A percentile compares a stretch with the other conserved stretches of the same genome.
These are phyloP conservation scores for Cremastinae sp. DNA, from an alignment of 2,888 invertebrate genomes.

Conservation along the genomic window DNA sequence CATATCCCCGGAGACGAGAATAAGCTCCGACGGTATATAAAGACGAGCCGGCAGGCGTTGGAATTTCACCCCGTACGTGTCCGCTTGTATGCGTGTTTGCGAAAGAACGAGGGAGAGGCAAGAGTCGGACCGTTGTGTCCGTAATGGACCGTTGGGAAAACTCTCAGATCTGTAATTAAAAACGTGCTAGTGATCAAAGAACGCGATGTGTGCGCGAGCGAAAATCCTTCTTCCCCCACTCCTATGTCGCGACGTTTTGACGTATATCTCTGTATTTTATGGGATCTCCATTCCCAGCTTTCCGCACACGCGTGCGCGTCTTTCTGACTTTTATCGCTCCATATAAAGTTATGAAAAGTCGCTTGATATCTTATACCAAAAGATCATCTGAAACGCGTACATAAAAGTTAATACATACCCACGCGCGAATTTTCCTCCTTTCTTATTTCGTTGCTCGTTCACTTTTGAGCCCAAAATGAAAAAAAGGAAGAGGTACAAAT, in stretches of 20 bases:
- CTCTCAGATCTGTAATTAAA: slow-evolving; percentile 56
- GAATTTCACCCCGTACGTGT: not conserved
- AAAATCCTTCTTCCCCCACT: slow-evolving; percentile 1
- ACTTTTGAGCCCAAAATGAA: no score
- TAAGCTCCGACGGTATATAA: slow-evolving; percentile 35
- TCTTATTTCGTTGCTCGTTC: no score
- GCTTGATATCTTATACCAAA: not conserved
- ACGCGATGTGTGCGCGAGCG: slow-evolving; percentile 41
- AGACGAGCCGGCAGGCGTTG: slow-evolving; percentile 23
- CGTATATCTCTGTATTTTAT: slow-evolving; percentile 7
- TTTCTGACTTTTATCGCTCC: not conserved
- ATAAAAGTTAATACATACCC: slow-evolving; percentile 15
- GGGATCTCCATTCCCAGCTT: not conserved
- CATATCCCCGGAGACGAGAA: slow-evolving; percentile 44
- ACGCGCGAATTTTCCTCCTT: not conserved
- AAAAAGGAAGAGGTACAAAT: no score
- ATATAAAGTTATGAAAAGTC: slow-evolving; percentile 14
- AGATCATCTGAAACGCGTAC: slow-evolving; percentile 1
- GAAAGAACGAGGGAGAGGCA: not conserved
- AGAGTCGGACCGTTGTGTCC: not conserved
- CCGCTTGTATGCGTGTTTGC: slow-evolving; percentile 17
- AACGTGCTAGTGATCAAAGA: slow-evolving; percentile 57
- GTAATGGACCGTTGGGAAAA: slow-evolving; percentile 35
- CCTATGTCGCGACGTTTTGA: not conserved
- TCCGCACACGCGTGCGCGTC: not conserved